Evolutionary conservation across 1,140 invertebrate genomes (phyloP), one percentile per base, ranked within the genome.

Genomic region (Scaptomyza graminum): DNA sequence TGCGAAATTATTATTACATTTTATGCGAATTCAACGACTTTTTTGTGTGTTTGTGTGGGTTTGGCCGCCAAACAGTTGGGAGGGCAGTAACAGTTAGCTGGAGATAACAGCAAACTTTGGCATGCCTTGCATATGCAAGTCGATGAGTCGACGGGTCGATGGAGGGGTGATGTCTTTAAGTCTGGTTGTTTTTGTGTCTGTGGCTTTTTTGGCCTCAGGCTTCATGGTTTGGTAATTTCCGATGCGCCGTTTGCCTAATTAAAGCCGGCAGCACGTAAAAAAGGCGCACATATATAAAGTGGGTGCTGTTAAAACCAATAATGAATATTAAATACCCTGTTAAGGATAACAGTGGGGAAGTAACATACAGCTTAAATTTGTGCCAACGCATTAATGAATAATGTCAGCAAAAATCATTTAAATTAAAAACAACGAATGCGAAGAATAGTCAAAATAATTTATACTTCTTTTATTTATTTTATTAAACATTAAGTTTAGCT

Each of bases 1-100:
- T 55, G 60, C 63, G 50, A 79, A 87, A 87, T 81, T 74, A 78
- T 85, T 85, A 81, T 82, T 78, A 87, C 78, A 71, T 87, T 85
- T 85, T 72, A 75, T 85, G 82, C 74, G 78, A 85, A 87, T 82
- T 85, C 78, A 85, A 87, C 82, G 71, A 75, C 66, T 78, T 78
- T 69, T 34, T 1, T 34, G 6, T 34, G 31, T 34, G 31, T 9
- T 0, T 34, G 31, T 50, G 18, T 70, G 55, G 56, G 49, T 60
- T 60, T 49, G 7, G 22, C 37, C 28, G 25, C 25, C 43, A 46
- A 61, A 63, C 57, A 61, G 57, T 28, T 15, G n/a, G 16, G 8
- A n/a, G 6, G 7, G 3, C 15, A 22, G 22, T 28, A 6, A 34
- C 5, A 12, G 2, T 15, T n/a, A 25, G 5, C 18, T 7, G 51